Conservation (phyloP, 2,113 vertebrate species). For the Brachirus orientalis region DNA sequence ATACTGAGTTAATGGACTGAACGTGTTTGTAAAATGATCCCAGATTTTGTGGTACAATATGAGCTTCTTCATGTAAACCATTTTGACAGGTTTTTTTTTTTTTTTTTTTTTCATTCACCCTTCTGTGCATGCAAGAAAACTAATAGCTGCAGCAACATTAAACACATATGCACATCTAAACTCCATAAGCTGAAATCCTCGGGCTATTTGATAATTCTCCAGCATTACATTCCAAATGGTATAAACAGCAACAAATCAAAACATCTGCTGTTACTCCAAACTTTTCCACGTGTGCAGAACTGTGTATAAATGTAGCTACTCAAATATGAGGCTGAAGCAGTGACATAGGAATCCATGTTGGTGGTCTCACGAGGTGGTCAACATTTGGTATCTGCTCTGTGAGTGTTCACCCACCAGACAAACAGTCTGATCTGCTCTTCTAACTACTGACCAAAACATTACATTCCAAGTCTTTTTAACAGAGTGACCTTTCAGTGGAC, state of each 20-base stretch:
- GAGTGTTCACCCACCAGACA: no score
- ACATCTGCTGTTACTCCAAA: not conserved
- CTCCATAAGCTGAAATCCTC: not conserved
- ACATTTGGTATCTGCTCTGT: no score
- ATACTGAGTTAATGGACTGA: no score
- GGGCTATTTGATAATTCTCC: not conserved
- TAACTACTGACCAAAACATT: no score
- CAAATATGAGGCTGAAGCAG: slow-evolving; percentile 13
- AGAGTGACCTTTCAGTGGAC: no score
- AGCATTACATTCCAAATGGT: not conserved
- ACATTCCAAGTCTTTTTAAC: no score
- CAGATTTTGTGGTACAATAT: not conserved
- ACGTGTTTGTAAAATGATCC: not conserved
- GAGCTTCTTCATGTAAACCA: not conserved
- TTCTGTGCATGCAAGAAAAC: not conserved
- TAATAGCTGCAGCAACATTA: not conserved
- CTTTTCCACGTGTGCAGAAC: not conserved
- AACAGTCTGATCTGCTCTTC: no score
- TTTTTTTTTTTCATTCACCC: not conserved
- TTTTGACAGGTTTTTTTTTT: not conserved
- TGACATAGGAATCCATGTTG: slow-evolving; percentile 1
- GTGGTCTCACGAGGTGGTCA: no score
- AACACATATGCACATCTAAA: not conserved
- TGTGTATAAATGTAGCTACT: slow-evolving; percentile 18
- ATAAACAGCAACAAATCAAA: not conserved